These are phyloP conservation scores for Cyprinodon tularosa DNA, from an alignment of 2,113 vertebrate species.

Conservation along the genomic window DNA sequence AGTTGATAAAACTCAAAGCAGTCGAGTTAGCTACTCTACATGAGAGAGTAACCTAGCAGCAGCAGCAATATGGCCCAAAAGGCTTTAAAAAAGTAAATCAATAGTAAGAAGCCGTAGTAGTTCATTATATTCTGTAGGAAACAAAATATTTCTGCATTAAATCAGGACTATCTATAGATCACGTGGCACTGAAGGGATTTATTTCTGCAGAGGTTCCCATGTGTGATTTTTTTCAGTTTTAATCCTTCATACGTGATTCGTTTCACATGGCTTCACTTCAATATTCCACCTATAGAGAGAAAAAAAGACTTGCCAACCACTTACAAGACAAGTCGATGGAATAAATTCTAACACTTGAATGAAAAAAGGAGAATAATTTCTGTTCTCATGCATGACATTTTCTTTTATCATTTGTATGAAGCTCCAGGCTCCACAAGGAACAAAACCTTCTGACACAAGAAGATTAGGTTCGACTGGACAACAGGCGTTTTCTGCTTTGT, in stretches of 20 bases:
- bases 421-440: not conserved
- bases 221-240: not conserved
- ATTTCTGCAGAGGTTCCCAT: not conserved
- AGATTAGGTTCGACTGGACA: conserved; percentile 9
- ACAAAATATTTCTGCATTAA: not conserved
- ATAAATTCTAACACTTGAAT: not conserved
- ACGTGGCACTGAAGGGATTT: not conserved
- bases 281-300: not conserved
- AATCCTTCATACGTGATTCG: not conserved
- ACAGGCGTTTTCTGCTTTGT: conserved; percentile 7
- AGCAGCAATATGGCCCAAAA: not conserved
- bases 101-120: not conserved
- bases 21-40: not conserved
- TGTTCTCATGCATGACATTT: not conserved
- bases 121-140: not conserved
- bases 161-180: not conserved
- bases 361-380: not conserved
- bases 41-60: not conserved
- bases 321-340: not conserved
- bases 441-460: not conserved
- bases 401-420: not conserved
- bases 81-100: not conserved
- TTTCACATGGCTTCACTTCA: not conserved
- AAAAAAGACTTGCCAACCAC: not conserved
- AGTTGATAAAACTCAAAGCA: conserved; percentile 1